Percentiles rank a stretch among this genome's conserved stretches.
Evolutionary conservation across 2,113 vertebrate genomes (phyloP).

Genomic region (Centropus unirufus): DNA sequence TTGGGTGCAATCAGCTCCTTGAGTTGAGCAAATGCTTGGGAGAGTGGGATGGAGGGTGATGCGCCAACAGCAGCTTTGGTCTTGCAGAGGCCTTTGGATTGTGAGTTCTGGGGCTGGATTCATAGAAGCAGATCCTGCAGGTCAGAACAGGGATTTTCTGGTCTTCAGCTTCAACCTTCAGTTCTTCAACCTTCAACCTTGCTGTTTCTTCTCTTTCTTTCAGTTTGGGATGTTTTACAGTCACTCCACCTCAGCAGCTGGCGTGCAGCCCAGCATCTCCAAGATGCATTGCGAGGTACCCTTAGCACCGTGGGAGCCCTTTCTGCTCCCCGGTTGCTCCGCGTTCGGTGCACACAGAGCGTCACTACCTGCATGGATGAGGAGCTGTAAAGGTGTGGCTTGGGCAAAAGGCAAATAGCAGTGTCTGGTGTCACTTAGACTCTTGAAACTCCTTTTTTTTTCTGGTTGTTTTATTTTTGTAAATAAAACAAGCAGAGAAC

Average conservation of each 20-base stretch:
- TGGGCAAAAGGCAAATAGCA: background rate
- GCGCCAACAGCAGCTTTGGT: background rate
- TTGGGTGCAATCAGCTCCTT: background rate
- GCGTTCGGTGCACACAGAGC: background rate
- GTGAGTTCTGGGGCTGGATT: background rate
- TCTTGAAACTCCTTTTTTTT: background rate
- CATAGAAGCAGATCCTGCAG: background rate
- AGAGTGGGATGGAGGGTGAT: rapidly evolving
- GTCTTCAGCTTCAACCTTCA: background rate
- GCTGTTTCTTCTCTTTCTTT: too few species aligned
- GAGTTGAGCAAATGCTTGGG: background rate
- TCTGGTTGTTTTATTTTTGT: background rate
- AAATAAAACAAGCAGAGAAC: background rate
- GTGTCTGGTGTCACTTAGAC: background rate
- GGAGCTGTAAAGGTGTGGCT: background rate
- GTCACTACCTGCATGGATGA: background rate
- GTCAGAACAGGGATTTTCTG: background rate
- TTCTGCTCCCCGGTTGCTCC: background rate
- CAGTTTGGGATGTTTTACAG: background rate
- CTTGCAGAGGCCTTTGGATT: background rate
- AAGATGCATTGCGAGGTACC: background rate
- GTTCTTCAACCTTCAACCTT: background rate
- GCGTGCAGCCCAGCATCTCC: background rate
- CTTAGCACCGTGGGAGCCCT: background rate
- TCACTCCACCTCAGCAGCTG: background rate